phyloP scores from a whole-genome alignment of 2,888 invertebrate genomes.

The Chymomyza caudatula region DNA sequence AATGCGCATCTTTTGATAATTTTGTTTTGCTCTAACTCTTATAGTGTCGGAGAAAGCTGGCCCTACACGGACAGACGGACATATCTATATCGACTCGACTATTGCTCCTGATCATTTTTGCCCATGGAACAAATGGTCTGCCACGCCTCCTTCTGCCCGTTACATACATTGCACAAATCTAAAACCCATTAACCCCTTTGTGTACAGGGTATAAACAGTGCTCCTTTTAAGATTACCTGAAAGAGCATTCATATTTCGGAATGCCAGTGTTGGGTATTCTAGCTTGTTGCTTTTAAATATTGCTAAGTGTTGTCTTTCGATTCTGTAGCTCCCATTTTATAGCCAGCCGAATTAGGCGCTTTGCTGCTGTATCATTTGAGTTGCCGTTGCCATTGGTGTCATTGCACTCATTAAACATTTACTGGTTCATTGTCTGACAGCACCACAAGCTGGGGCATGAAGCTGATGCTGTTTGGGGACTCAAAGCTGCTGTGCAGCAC shows the following conservation, averaged over 20 bases:
- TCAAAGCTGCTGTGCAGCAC: background rate
- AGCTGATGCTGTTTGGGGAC: background rate
- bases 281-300: constrained; percentile 49
- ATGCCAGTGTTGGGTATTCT: background rate
- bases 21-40: no score
- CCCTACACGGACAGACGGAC: no score
- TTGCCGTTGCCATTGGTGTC: constrained; percentile 1
- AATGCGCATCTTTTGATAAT: no score
- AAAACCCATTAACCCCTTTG: no score
- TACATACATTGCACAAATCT: no score
- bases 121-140: no score
- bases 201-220: no score
- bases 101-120: no score
- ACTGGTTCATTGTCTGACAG: constrained; percentile 52
- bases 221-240: background rate
- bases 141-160: no score
- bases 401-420: constrained; percentile 63
- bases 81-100: no score
- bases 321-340: constrained; percentile 30
- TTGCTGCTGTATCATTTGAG: constrained; percentile 11
- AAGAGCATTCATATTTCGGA: background rate
- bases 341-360: constrained; percentile 15
- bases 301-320: constrained; percentile 59
- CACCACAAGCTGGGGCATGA: constrained; percentile 3
- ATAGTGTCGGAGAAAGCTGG: no score